A percentile compares a stretch with the other conserved stretches of the same genome.
These are phyloP conservation scores for Heterohyrax brucei DNA, from an alignment of 2,797 vertebrate genomes.

Conservation along the genomic window DNA sequence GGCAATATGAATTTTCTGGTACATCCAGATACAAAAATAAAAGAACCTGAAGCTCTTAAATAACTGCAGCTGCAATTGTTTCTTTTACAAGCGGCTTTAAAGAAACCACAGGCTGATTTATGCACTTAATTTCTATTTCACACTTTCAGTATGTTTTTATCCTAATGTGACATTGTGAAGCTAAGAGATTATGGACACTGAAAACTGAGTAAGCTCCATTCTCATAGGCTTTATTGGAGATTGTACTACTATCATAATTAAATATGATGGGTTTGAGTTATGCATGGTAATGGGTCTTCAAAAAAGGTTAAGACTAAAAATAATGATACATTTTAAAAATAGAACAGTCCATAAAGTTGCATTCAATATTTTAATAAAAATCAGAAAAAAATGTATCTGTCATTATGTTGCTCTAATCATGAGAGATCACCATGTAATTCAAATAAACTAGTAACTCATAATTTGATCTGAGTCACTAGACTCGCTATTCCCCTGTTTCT, in stretches of 20 bases:
- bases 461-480: neutral
- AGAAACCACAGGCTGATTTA: slow-evolving; percentile 33
- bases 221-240: neutral
- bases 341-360: neutral
- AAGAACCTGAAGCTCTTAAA: slow-evolving; percentile 16
- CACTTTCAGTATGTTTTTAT: slow-evolving; percentile 46
- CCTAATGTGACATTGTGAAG: slow-evolving; percentile 14
- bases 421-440: slow-evolving; percentile 1
- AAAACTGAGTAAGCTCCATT: neutral
- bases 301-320: slow-evolving; percentile 60
- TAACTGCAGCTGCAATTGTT: slow-evolving; percentile 44
- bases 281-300: neutral
- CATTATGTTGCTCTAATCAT: neutral
- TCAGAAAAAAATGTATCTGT: neutral
- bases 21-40: neutral
- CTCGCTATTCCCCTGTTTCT: neutral
- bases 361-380: slow-evolving; percentile 57
- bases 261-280: slow-evolving; percentile 28
- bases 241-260: slow-evolving; percentile 63
- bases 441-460: slow-evolving; percentile 37
- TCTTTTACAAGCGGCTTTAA: slow-evolving; percentile 5
- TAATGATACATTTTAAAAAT: slow-evolving; percentile 58
- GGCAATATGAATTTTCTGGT: slow-evolving; percentile 20
- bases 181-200: neutral
- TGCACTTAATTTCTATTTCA: slow-evolving; percentile 71